Evolutionary conservation across 2,888 invertebrate species (phyloP).

Genomic region (Epiblema foenella): DNA sequence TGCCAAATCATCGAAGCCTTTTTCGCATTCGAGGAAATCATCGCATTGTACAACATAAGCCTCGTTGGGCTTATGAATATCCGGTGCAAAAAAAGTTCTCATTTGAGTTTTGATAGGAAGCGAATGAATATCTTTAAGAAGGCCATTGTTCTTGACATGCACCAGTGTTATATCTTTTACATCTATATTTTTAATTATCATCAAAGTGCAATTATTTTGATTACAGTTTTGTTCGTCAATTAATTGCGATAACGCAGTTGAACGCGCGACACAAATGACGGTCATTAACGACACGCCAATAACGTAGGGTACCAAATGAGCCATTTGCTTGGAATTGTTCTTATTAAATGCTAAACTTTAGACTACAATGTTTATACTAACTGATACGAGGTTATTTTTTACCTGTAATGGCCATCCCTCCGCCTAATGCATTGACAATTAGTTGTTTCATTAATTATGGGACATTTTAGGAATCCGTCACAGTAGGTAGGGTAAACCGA

Average conservation of each 20-base stretch:
- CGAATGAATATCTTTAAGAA: slow-evolving; percentile 24
- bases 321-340: slow-evolving; percentile 3
- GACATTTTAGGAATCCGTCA: slow-evolving; percentile 5
- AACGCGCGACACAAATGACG: background rate
- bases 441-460: background rate
- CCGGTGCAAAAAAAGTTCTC: slow-evolving; percentile 30
- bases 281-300: background rate
- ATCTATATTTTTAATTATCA: slow-evolving; percentile 8
- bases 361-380: background rate
- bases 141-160: slow-evolving; percentile 24
- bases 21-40: slow-evolving; percentile 20
- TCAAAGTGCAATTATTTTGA: slow-evolving; percentile 12
- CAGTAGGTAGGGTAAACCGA: no score
- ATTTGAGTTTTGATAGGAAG: slow-evolving; percentile 16
- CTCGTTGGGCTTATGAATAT: slow-evolving; percentile 28
- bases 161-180: slow-evolving; percentile 34
- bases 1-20: slow-evolving; percentile 33
- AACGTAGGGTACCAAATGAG: slow-evolving; percentile 1
- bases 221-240: slow-evolving; percentile 7
- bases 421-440: background rate
- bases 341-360: background rate
- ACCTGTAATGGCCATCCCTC: background rate
- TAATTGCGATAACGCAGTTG: background rate
- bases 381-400: background rate
- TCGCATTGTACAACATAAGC: slow-evolving; percentile 33